Evolutionary conservation across 2,113 vertebrate species (phyloP), one percentile per base, ranked within the genome.

Genomic region (Stigmatopora nigra): DNA sequence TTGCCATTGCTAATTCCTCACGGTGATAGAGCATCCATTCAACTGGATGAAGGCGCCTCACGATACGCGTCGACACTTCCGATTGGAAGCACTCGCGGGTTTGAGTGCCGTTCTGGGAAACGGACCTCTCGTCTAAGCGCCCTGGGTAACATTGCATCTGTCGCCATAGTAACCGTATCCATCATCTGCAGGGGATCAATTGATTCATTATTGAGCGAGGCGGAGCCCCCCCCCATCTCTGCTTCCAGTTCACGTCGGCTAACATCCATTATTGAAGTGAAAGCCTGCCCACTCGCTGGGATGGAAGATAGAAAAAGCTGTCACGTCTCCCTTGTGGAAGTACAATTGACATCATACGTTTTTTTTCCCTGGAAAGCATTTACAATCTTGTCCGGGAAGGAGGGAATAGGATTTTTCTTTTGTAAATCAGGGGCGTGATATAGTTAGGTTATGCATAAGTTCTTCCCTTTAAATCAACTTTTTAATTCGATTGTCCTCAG

Each of bases 131-230:
- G 58, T 66, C 67, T 76, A 66, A 73, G 67, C 44, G 67, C 69
- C 81, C 79, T 51, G 70, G 64, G 77, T 81, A 86, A 71, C 76
- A 77, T 78, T 78, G 82, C 83, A 85, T 82, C 79, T 83, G 89
- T 89, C 77, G 84, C 70, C 86, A 88, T 88, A 61, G 84, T 83
- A 85, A 90, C 88, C 73, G 1, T 57, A 84, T 86, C 82, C 79
- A 82, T 88, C 84, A 84, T 84, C 82, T 80, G 85, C 80, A 67
- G 72, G 78, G 78, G 86, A 87, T 90, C 86, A 87, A 89, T 88
- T 84, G 88, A 88, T 87, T 87, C 84, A 87, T 86, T 89, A 89
- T 85, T 88, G 85, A 87, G 78, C 75, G 81, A 82, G 81, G 78
- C 76, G 69, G 77, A 70, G 79, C 71, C 77, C 77, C 75, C 71